Percentiles rank a stretch among this genome's conserved stretches.
phyloP scores from a whole-genome alignment of 2,113 vertebrate genomes.

The Thalassarche chlororhynchos region DNA sequence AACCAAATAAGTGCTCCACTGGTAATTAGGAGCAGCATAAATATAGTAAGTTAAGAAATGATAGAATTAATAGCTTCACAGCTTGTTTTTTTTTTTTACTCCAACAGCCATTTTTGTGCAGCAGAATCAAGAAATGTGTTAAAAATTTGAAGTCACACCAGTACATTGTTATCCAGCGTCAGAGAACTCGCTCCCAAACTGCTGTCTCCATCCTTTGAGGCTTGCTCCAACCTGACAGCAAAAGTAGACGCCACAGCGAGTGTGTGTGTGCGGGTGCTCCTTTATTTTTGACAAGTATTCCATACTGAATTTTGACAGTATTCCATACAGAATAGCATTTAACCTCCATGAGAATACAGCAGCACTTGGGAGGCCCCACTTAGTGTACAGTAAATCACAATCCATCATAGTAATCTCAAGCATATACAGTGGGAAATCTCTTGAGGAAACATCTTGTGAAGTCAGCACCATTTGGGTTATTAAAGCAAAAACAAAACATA shows the following conservation, averaged over 20 bases:
- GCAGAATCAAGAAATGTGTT: neutral
- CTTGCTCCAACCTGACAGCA: constrained; percentile 51
- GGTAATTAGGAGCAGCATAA: neutral
- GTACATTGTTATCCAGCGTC: neutral
- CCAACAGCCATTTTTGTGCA: neutral
- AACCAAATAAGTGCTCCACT: neutral
- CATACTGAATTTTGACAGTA: constrained; percentile 66
- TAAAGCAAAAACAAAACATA: neutral
- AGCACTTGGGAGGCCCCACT: constrained; percentile 56
- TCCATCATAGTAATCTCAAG: constrained; percentile 74
- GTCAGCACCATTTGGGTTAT: neutral
- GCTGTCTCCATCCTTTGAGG: constrained; percentile 27
- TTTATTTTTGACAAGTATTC: constrained; percentile 68
- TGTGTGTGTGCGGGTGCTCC: neutral
- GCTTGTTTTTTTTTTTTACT: neutral
- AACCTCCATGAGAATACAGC: constrained; percentile 73
- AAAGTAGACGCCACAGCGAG: constrained; percentile 14
- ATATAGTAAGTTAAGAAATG: neutral
- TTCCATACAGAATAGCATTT: constrained; percentile 73
- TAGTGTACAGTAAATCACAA: constrained; percentile 66
- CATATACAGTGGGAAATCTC: neutral
- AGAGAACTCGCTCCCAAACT: neutral
- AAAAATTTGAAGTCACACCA: neutral
- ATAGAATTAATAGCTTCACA: neutral
- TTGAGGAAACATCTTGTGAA: neutral